Percentiles rank a stretch among this genome's conserved stretches.
Conservation (phyloP, 2,113 vertebrate genomes). For the Amazona guildingii region DNA sequence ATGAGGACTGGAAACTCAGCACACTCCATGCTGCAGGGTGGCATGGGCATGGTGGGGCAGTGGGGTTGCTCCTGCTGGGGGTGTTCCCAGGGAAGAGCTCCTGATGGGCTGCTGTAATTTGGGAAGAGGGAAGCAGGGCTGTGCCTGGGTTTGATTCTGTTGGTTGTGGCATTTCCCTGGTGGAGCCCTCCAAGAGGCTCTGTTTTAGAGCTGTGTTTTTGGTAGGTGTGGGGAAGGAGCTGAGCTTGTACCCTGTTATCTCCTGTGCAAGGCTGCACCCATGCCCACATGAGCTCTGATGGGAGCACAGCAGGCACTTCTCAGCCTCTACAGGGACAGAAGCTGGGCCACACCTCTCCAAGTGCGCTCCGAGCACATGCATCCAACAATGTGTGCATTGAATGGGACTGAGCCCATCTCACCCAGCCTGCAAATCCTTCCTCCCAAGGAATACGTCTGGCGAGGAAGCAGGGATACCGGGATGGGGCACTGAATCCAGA, state of each 20-base stretch:
- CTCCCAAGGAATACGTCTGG: rapidly evolving
- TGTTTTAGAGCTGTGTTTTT: not conserved
- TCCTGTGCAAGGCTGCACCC: not conserved
- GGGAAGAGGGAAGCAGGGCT: not conserved
- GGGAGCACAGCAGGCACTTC: not conserved
- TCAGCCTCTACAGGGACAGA: not conserved
- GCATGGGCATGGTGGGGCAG: not conserved
- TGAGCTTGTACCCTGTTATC: not conserved
- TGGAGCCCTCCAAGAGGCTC: not conserved
- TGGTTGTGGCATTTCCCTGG: not conserved
- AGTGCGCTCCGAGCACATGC: not conserved
- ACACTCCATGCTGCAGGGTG: not conserved
- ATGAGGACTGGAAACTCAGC: not conserved
- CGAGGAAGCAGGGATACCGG: not conserved
- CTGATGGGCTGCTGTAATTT: not conserved
- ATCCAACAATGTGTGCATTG: not conserved
- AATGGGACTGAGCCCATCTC: not conserved
- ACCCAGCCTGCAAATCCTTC: not conserved
- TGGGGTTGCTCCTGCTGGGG: not conserved
- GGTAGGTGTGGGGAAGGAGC: not conserved
- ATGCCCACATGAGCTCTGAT: not conserved
- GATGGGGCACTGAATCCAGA: not conserved
- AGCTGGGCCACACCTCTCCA: not conserved
- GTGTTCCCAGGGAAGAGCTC: not conserved
- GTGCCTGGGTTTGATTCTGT: rapidly evolving